Evolutionary conservation across 2,113 vertebrate genomes (phyloP).

Genomic region (Trachemys scripta): DNA sequence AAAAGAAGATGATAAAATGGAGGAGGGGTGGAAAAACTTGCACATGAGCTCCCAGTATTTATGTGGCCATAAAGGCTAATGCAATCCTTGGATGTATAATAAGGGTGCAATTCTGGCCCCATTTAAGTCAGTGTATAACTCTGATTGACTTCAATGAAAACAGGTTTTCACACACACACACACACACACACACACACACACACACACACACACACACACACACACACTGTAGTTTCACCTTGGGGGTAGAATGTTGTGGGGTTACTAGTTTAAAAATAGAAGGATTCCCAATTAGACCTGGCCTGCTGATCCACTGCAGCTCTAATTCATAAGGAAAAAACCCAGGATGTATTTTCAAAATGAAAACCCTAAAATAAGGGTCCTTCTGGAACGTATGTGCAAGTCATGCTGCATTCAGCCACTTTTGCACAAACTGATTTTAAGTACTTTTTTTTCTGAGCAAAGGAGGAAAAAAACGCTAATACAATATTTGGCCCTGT

Average conservation of each 20-base stretch:
- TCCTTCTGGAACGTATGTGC: neutral
- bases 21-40: neutral
- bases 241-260: neutral
- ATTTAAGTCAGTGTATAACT: conserved; percentile 22
- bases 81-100: neutral
- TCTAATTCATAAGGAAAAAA: neutral
- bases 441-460: neutral
- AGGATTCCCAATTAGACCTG: neutral
- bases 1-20: neutral
- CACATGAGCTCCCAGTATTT: neutral
- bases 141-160: neutral
- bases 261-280: neutral
- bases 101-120: neutral
- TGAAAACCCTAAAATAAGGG: neutral
- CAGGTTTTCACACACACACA: neutral
- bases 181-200: too few species aligned
- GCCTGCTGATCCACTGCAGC: neutral
- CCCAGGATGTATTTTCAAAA: neutral
- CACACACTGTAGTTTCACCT: neutral
- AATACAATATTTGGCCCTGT: neutral
- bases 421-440: neutral
- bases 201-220: too few species aligned
- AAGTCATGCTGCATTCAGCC: neutral
- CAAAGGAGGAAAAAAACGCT: neutral
- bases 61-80: conserved; percentile 5